These are phyloP conservation scores for Nothoprocta pentlandii DNA, from an alignment of 2,113 vertebrate genomes.

Conservation along the genomic window DNA sequence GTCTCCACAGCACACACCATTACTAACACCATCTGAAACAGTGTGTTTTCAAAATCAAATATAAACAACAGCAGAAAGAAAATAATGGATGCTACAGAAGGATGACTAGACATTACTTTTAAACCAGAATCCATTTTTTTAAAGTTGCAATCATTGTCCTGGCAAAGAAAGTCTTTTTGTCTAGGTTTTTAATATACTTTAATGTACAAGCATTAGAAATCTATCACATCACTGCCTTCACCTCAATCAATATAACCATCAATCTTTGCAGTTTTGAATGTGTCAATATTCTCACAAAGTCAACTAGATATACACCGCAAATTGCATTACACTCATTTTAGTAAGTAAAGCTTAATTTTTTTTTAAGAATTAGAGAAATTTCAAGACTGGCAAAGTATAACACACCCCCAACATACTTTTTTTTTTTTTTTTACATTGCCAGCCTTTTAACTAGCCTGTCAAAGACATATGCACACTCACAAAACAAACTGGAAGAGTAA, in stretches of 20 bases:
- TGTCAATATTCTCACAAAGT: background rate
- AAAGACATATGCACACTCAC: background rate
- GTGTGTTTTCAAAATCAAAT: background rate
- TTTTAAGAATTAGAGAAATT: background rate
- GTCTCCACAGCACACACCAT: background rate
- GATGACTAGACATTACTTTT: background rate
- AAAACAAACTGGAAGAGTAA: constrained; percentile 36
- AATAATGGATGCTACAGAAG: background rate
- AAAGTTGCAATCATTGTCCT: background rate
- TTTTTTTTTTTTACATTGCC: background rate
- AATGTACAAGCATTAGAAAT: background rate
- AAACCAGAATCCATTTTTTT: background rate
- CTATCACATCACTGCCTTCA: background rate
- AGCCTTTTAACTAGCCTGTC: background rate
- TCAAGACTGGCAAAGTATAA: background rate
- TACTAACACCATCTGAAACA: background rate
- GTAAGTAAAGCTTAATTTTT: background rate
- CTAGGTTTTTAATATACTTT: background rate
- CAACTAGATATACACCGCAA: background rate
- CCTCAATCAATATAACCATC: background rate
- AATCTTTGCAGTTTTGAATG: background rate
- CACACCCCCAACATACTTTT: background rate
- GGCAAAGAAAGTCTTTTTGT: rapidly evolving
- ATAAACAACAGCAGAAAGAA: background rate
- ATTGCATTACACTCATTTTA: background rate